Conservation (phyloP, 2,797 vertebrate species). For the Philypnodon macrostomus region DNA sequence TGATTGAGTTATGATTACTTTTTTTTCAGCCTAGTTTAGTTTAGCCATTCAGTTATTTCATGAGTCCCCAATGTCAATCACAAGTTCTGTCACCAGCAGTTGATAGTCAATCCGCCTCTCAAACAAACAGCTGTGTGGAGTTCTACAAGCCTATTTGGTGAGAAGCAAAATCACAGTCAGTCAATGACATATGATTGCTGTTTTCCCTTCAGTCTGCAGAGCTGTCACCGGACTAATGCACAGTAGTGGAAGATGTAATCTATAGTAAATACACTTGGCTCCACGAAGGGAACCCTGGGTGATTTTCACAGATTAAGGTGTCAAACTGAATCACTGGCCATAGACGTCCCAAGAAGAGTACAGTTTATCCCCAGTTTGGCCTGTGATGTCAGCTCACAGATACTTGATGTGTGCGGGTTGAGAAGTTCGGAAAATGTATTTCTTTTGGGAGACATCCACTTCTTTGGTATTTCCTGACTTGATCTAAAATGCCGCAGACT, state of each 20-base stretch:
- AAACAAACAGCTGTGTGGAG: constrained; percentile 34
- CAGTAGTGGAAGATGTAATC: constrained; percentile 67
- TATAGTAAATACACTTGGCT: constrained; percentile 71
- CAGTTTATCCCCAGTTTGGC: constrained; percentile 55
- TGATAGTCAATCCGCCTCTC: constrained; percentile 15
- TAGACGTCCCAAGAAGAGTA: constrained; percentile 55
- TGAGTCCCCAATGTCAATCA: background rate
- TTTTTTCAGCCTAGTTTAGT: background rate
- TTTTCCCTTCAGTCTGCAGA: constrained; percentile 66
- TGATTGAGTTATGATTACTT: background rate
- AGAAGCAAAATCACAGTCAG: constrained; percentile 56
- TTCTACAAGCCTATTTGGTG: constrained; percentile 47
- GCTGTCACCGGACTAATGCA: constrained; percentile 67
- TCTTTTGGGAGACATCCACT: constrained; percentile 23
- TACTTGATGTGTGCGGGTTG: constrained; percentile 4
- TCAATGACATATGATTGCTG: constrained; percentile 64
- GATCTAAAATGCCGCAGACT: constrained; percentile 30
- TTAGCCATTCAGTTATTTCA: too few species aligned
- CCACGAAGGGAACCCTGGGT: constrained; percentile 54
- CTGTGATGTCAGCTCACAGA: constrained; percentile 36
- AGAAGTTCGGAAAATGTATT: constrained; percentile 23
- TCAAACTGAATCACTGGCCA: constrained; percentile 68
- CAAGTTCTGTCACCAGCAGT: too few species aligned
- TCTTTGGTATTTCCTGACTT: constrained; percentile 49
- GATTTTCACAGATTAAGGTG: constrained; percentile 72